Conservation (phyloP, 1,140 invertebrate genomes). For the Meloidogyne floridensis region DNA sequence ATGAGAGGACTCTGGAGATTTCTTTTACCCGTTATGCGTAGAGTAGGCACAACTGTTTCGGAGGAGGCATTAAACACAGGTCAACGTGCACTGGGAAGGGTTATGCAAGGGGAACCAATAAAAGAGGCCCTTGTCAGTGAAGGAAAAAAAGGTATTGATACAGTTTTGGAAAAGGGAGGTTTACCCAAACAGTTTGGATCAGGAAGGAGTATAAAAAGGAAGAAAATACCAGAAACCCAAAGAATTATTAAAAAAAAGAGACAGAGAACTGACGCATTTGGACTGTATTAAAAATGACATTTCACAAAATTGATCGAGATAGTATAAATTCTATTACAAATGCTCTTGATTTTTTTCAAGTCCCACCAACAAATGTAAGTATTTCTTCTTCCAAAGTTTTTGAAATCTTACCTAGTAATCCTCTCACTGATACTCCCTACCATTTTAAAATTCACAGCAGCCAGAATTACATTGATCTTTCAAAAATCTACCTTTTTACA, state of each 20-base stretch:
- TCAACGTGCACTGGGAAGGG: constrained; percentile 3
- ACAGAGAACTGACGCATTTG: constrained; percentile 12
- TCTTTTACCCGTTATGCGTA: constrained; percentile 5
- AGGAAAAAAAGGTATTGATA: too few relatives aligned
- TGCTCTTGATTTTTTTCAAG: too few relatives aligned
- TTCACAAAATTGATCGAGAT: neutral
- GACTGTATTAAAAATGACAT: constrained; percentile 9
- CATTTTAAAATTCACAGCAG: constrained; percentile 9
- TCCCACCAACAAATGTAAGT: too few relatives aligned
- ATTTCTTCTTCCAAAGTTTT: too few relatives aligned
- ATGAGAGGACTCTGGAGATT: neutral
- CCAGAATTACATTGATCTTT: too few relatives aligned
- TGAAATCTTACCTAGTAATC: neutral
- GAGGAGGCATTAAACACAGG: neutral
- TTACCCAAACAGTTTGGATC: constrained; percentile 4
- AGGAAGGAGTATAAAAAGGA: neutral
- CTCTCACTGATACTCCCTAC: constrained; percentile 9
- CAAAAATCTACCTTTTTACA: constrained; percentile 9
- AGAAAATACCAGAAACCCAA: neutral
- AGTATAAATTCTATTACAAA: too few relatives aligned
- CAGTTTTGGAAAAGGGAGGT: neutral
- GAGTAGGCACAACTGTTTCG: constrained; percentile 3
- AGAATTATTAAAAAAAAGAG: neutral
- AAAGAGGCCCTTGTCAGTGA: neutral
- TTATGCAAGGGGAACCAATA: neutral